phyloP scores from a whole-genome alignment of 1,140 invertebrate species.

The Stegodyphus dumicola region DNA sequence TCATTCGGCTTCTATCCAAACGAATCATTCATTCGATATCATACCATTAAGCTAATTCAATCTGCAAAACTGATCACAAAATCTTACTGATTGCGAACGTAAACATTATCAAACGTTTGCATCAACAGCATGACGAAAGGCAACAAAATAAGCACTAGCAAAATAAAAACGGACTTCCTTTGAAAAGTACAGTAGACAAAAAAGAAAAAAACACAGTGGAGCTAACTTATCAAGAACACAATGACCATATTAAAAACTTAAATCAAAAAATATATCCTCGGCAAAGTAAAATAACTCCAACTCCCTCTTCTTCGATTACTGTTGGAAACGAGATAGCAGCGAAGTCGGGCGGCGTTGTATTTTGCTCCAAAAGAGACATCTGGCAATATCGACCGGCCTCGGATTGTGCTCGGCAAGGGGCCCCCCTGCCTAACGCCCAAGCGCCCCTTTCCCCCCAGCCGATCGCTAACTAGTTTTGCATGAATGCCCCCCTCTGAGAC shows the following conservation, averaged over 20 bases:
- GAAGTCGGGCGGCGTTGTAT: slow-evolving; percentile 21
- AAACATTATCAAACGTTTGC: too few relatives aligned
- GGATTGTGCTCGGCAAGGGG: slow-evolving; percentile 47
- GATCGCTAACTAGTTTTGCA: slow-evolving; percentile 59
- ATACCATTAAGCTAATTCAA: too few relatives aligned
- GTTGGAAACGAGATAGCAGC: slow-evolving; percentile 33
- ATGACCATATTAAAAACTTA: too few relatives aligned
- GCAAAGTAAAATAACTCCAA: neutral
- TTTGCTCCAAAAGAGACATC: slow-evolving; percentile 59
- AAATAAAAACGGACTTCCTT: too few relatives aligned
- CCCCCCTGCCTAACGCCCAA: slow-evolving; percentile 8
- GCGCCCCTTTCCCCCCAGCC: neutral
- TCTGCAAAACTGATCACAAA: too few relatives aligned
- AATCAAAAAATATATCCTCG: too few relatives aligned
- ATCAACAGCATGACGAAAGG: too few relatives aligned
- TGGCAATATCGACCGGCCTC: slow-evolving; percentile 49
- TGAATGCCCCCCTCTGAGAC: slow-evolving; percentile 30
- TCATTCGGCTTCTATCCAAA: too few relatives aligned
- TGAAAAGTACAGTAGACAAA: too few relatives aligned
- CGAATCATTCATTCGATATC: too few relatives aligned
- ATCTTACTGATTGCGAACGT: too few relatives aligned
- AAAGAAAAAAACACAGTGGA: neutral
- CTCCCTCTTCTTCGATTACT: neutral
- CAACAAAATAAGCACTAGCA: too few relatives aligned
- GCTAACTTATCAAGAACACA: neutral